Base-by-base conservation (phyloP, 1,140 invertebrate genomes). In the Caenorhabditis inopinata region DNA sequence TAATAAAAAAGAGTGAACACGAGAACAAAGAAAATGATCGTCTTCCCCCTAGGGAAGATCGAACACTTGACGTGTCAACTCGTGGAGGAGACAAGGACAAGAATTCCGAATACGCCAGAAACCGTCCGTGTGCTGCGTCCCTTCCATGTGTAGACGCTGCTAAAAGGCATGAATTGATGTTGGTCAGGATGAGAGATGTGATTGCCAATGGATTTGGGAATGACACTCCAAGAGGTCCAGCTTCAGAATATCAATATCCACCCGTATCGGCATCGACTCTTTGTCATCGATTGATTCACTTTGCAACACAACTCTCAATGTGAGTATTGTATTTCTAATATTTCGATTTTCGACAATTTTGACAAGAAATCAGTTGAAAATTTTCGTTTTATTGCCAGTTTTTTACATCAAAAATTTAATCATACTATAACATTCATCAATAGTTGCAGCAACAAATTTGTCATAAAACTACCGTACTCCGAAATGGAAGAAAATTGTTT, bases 141-240 rank as follows among this genome's bases (percentile, higher is more conserved):
- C 85, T 94, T 48, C 93, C 93, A 0, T 90, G 92, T 51, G 93
- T 94, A 0, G 92, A 93, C 75, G 93, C 93, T n/a, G 91, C 92
- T 78, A 93, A 94, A 86, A 89, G 94, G 73, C 94, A 94, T 85
- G 93, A 93, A 74, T 89, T 94, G 11, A 94, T 93, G 6, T 89
- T 94, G 11, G 88, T 95, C 9, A 89, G 94, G 5, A 93, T 94
- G 89, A 93, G 94, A 84, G 94, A 95, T 89, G 90, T 95, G n/a
- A 86, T 95, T 38, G 90, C 90, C 62, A 91, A 93, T 85, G 93
- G 93, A 47, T 92, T 94, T 16, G 84, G 78, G 12, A 81, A 85
- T 38, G 48, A 76, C 38, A 29, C 46, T 32, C 18, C 48, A 32
- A 18, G 38, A 35, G 42, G n/a, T 0, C 80, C 32, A 23, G 25